phyloP scores from a whole-genome alignment of 1,140 invertebrate genomes.

The Drosophila novamexicana region DNA sequence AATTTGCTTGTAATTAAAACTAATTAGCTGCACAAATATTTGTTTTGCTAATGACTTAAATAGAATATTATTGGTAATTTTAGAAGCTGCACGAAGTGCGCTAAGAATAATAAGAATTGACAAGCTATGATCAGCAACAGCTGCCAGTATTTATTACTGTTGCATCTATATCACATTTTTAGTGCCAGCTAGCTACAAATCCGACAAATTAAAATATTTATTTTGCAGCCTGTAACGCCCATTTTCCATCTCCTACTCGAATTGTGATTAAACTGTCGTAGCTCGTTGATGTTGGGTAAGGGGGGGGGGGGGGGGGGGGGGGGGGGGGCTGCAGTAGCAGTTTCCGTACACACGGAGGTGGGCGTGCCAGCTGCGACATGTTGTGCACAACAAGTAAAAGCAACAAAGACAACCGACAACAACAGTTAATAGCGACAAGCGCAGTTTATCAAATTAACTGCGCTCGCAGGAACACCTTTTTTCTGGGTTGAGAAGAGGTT shows the following conservation, averaged over 20 bases:
- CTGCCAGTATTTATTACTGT: neutral
- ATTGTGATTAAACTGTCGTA: conserved; percentile 64
- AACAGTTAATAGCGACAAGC: conserved; percentile 72
- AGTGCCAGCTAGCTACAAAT: neutral
- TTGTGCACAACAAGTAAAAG: conserved; percentile 58
- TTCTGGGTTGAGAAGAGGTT: conserved; percentile 1
- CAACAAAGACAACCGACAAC: conserved; percentile 49
- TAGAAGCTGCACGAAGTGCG: neutral
- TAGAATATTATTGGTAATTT: conserved; percentile 73
- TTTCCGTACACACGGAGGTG: conserved; percentile 1
- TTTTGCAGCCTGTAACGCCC: neutral
- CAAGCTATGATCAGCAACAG: neutral
- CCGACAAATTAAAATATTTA: conserved; percentile 13
- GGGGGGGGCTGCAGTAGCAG: conserved; percentile 7
- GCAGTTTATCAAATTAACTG: conserved; percentile 78
- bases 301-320: too few relatives aligned
- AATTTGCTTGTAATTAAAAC: conserved; percentile 61
- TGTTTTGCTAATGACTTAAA: conserved; percentile 69
- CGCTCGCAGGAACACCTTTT: conserved; percentile 49
- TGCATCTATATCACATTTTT: conserved; percentile 1
- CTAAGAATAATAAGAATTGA: neutral
- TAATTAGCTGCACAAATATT: conserved; percentile 74
- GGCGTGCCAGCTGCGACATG: conserved; percentile 58
- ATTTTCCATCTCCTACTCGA: conserved; percentile 31
- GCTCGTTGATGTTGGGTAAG: neutral